phyloP scores from a whole-genome alignment of 2,797 vertebrate genomes.

The Chelmon rostratus region DNA sequence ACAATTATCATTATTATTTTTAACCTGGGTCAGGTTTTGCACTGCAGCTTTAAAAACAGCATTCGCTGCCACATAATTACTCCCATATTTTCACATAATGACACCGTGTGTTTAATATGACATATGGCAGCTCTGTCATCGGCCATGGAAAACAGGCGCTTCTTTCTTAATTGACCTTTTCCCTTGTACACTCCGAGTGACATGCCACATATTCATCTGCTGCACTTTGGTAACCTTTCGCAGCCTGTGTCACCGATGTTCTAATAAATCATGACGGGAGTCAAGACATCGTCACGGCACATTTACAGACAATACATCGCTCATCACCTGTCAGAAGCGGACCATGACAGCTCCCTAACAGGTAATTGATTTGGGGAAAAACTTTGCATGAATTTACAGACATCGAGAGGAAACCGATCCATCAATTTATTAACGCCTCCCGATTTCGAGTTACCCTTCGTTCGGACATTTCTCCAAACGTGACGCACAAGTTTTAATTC shows the following conservation, averaged over 20 bases:
- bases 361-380: conserved; percentile 2
- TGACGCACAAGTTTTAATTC: not conserved
- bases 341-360: conserved; percentile 26
- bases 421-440: not conserved
- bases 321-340: conserved; percentile 1
- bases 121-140: conserved; percentile 5
- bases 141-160: conserved; percentile 24
- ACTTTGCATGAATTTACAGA: conserved; percentile 8
- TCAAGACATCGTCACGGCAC: conserved; percentile 43
- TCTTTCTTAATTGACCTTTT: conserved; percentile 35
- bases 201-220: conserved; percentile 44
- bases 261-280: conserved; percentile 49
- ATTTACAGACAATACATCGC: conserved; percentile 34
- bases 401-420: not conserved
- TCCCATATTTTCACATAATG: not conserved
- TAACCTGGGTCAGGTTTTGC: not conserved
- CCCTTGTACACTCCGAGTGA: conserved; percentile 6
- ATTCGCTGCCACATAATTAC: not conserved
- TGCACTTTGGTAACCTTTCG: conserved; percentile 29
- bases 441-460: not conserved
- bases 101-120: conserved; percentile 3
- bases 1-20: not conserved
- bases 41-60: not conserved
- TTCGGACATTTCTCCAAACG: conserved; percentile 14
- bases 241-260: conserved; percentile 27